Percentiles rank a stretch among this genome's conserved stretches.
phyloP scores from a whole-genome alignment of 2,113 vertebrate genomes.

The Nerophis lumbriciformis region DNA sequence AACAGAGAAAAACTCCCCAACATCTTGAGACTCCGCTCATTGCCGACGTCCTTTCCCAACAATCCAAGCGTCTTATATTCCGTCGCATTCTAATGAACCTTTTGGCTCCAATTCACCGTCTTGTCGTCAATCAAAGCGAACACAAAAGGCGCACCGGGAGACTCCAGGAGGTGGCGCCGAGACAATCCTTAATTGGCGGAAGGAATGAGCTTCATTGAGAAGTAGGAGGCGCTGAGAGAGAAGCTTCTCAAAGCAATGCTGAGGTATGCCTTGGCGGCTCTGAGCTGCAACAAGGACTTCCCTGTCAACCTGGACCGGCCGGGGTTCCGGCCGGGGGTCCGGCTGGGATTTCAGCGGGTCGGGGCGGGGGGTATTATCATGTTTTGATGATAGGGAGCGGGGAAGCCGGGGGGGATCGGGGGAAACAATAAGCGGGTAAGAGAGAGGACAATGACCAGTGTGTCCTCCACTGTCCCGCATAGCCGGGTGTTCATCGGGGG shows the following conservation, averaged over 20 bases:
- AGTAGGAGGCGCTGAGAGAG: background rate
- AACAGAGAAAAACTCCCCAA: too few species aligned
- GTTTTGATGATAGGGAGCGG: conserved; percentile 17
- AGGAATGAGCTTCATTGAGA: background rate
- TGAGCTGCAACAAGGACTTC: conserved; percentile 42
- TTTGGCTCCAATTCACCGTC: background rate
- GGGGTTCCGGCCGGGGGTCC: background rate
- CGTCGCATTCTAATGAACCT: background rate
- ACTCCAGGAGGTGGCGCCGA: background rate
- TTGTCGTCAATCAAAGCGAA: background rate
- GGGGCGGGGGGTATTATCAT: conserved; percentile 17
- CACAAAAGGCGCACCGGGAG: background rate
- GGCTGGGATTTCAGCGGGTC: background rate
- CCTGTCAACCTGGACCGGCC: conserved; percentile 50
- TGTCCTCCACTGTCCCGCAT: conserved; percentile 41
- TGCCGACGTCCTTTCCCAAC: background rate
- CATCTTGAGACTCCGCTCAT: too few species aligned
- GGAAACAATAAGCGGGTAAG: background rate
- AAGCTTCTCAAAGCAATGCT: conserved; percentile 7
- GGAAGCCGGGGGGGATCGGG: background rate
- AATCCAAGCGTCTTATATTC: background rate
- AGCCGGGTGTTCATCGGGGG: conserved; percentile 30
- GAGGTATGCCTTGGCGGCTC: conserved; percentile 32
- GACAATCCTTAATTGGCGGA: conserved; percentile 7
- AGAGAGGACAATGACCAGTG: conserved; percentile 49